Conservation (phyloP, 2,888 invertebrate genomes). For the Erebia palarica region DNA sequence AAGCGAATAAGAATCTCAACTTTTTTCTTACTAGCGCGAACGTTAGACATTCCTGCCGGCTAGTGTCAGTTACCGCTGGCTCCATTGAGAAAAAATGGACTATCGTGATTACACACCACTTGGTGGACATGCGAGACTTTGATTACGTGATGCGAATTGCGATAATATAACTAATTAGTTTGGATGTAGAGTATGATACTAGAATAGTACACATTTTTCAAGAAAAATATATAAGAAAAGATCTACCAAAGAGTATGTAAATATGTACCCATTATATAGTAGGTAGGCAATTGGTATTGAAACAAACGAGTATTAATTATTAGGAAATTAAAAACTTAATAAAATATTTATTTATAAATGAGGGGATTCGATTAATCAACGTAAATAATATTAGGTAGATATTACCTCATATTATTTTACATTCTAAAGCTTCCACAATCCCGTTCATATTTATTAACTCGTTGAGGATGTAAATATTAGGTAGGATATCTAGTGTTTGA, state of each 20-base stretch:
- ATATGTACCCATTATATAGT: no score
- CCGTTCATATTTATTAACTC: constrained; percentile 1
- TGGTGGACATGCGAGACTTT: constrained; percentile 47
- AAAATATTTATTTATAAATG: neutral
- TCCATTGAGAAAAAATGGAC: constrained; percentile 45
- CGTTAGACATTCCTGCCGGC: constrained; percentile 71
- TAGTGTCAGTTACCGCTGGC: constrained; percentile 66
- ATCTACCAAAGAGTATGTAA: no score
- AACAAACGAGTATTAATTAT: no score
- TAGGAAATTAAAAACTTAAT: neutral
- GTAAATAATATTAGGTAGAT: no score
- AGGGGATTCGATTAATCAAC: neutral
- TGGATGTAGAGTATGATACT: constrained; percentile 29
- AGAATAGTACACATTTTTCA: neutral
- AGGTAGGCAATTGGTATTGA: no score
- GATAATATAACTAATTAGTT: constrained; percentile 46
- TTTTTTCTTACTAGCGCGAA: constrained; percentile 67
- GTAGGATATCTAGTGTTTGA: constrained; percentile 50
- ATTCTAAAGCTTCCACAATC: neutral
- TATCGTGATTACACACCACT: constrained; percentile 48
- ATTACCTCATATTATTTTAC: neutral
- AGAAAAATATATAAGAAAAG: neutral
- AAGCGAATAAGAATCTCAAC: constrained; percentile 76
- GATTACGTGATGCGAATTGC: constrained; percentile 43
- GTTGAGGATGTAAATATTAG: constrained; percentile 13